Evolutionary conservation across 1,140 invertebrate species (phyloP).

Genomic region (Drosophila pectinifera): DNA sequence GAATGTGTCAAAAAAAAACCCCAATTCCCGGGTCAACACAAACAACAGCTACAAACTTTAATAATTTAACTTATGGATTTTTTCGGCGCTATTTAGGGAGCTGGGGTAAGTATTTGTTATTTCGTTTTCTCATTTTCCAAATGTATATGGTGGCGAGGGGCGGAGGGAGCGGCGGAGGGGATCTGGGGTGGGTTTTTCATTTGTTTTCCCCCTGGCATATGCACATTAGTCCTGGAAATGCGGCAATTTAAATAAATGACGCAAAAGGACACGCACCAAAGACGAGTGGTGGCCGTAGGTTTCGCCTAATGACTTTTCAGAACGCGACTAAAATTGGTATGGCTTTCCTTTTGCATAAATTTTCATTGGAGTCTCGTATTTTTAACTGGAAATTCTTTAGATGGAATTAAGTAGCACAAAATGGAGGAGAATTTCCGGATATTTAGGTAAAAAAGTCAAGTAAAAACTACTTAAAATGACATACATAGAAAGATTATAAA

Average conservation of each 20-base stretch:
- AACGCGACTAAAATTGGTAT: slow-evolving; percentile 54
- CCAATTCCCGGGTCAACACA: slow-evolving; percentile 19
- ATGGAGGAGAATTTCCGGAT: background rate
- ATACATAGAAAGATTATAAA: too few species aligned
- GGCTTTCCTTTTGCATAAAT: slow-evolving; percentile 31
- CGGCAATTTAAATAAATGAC: slow-evolving; percentile 84
- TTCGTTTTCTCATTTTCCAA: slow-evolving; percentile 58
- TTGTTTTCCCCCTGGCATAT: slow-evolving; percentile 62
- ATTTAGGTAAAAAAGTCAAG: background rate
- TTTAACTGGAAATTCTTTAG: slow-evolving; percentile 3
- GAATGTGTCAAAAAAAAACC: slow-evolving; percentile 59
- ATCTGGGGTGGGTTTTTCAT: slow-evolving; percentile 64
- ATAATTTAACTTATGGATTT: slow-evolving; percentile 84
- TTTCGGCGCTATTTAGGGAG: slow-evolving; percentile 30
- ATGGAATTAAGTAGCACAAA: background rate
- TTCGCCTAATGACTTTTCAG: slow-evolving; percentile 70
- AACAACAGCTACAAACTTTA: slow-evolving; percentile 65
- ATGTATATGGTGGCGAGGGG: slow-evolving; percentile 21
- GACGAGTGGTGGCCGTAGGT: slow-evolving; percentile 8
- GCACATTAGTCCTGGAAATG: slow-evolving; percentile 76
- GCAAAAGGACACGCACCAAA: slow-evolving; percentile 73
- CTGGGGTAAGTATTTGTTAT: slow-evolving; percentile 63
- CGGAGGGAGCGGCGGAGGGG: slow-evolving; percentile 3
- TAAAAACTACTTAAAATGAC: too few species aligned
- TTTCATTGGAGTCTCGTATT: too few species aligned